A percentile compares a stretch with the other conserved stretches of the same genome.
Conservation (phyloP, 30 jellyfish, hydroid and myxozoan species). For the Aurelia aurita region DNA sequence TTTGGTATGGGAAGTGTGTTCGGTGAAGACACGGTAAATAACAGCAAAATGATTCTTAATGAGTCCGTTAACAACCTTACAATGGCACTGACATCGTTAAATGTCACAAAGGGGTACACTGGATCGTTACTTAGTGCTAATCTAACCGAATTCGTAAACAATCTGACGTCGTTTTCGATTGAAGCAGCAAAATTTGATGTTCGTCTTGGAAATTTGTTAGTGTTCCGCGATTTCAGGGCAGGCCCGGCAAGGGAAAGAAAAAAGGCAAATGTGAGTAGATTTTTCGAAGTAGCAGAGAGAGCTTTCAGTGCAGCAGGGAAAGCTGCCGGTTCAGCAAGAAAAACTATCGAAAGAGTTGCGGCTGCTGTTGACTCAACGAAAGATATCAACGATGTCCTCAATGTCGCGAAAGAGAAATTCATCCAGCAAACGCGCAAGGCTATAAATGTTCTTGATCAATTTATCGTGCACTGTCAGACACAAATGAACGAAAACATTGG, state of each 20-base stretch:
- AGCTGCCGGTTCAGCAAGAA: no score
- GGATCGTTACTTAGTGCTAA: constrained; percentile 7
- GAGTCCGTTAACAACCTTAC: not conserved
- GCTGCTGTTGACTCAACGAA: constrained; percentile 4
- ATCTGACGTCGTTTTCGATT: constrained; percentile 7
- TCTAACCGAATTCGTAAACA: constrained; percentile 18
- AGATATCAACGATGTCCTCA: not conserved
- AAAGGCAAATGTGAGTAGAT: no score
- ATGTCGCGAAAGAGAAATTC: constrained; percentile 18
- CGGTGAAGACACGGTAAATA: constrained; percentile 6
- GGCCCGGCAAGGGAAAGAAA: no score
- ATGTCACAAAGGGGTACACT: not conserved
- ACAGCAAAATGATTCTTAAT: not conserved
- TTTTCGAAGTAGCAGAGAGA: no score
- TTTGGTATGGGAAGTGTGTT: constrained; percentile 17
- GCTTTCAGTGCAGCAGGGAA: no score
- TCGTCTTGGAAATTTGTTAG: not conserved
- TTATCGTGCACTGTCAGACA: constrained; percentile 15
- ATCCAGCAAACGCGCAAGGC: constrained; percentile 13
- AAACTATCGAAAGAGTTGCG: not conserved
- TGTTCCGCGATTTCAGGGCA: no score
- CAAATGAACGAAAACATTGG: constrained; percentile 47
- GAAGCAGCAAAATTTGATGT: constrained; percentile 1
- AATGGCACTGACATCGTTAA: not conserved
- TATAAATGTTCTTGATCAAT: constrained; percentile 27